These are phyloP conservation scores for Microchrysa polita DNA, from an alignment of 2,888 invertebrate species.

Conservation along the genomic window DNA sequence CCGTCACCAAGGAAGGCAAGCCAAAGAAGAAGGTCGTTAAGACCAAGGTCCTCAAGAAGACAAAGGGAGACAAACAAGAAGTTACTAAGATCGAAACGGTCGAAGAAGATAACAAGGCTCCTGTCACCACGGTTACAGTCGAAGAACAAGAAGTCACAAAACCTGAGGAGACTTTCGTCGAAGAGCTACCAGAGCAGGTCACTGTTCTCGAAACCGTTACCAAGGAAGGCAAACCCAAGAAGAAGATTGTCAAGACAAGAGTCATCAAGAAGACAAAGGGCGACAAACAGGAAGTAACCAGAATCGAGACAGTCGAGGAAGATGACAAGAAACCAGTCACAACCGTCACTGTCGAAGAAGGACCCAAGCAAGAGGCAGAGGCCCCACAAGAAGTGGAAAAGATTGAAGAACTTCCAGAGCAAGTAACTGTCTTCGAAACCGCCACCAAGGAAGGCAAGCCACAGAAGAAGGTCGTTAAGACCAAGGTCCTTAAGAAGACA, in stretches of 20 bases:
- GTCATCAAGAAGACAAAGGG: conserved; percentile 63
- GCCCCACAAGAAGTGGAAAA: conserved; percentile 53
- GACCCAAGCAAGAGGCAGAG: conserved; percentile 40
- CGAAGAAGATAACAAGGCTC: conserved; percentile 54
- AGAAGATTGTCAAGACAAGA: conserved; percentile 61
- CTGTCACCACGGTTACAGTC: conserved; percentile 56
- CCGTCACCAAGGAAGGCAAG: conserved; percentile 57
- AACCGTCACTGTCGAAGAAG: conserved; percentile 54
- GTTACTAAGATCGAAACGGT: conserved; percentile 56
- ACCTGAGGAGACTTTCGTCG: no score
- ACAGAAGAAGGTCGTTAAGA: conserved; percentile 60
- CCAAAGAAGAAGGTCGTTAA: conserved; percentile 56
- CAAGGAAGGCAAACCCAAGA: conserved; percentile 54
- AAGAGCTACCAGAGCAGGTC: conserved; percentile 49
- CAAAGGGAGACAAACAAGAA: conserved; percentile 58
- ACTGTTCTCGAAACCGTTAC: conserved; percentile 41
- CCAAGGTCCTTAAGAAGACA: conserved; percentile 63
- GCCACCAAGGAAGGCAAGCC: conserved; percentile 53
- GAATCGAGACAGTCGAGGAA: conserved; percentile 63
- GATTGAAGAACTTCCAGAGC: conserved; percentile 50
- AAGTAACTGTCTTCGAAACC: conserved; percentile 28
- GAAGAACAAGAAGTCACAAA: conserved; percentile 53
- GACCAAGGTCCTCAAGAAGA: conserved; percentile 61
- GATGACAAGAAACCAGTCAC: conserved; percentile 61
- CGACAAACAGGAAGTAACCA: conserved; percentile 63